Evolutionary conservation across 37 sponge, comb jelly and placozoan species (phyloP).

Genomic region (Agelas oroides): DNA sequence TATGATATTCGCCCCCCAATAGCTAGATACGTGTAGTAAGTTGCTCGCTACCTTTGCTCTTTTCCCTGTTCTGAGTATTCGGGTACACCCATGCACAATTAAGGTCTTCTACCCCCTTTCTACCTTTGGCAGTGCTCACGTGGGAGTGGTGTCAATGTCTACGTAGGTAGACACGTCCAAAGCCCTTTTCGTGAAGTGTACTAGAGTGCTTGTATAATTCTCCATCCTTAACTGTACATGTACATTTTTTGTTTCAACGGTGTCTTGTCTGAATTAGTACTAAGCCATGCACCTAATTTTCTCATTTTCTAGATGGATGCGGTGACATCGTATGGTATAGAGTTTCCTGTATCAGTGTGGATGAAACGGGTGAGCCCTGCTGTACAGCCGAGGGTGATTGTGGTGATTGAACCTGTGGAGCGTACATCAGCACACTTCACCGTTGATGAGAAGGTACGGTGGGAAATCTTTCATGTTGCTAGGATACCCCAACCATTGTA

Average conservation of each 20-base stretch:
- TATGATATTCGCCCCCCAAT: too few relatives aligned
- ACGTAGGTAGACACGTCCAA: too few relatives aligned
- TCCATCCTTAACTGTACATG: background rate
- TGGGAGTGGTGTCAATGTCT: too few relatives aligned
- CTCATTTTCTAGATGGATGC: constrained; percentile 86
- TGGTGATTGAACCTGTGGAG: constrained; percentile 93
- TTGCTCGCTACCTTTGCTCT: too few relatives aligned
- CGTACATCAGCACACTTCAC: constrained; percentile 63
- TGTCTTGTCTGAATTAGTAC: background rate
- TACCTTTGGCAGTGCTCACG: too few relatives aligned
- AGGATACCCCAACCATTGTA: background rate
- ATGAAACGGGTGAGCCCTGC: constrained; percentile 74
- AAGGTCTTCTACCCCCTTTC: too few relatives aligned
- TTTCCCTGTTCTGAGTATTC: too few relatives aligned
- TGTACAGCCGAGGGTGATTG: constrained; percentile 61
- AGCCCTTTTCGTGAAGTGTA: too few relatives aligned
- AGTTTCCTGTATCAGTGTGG: constrained; percentile 95
- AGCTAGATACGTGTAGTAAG: too few relatives aligned
- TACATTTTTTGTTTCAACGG: background rate
- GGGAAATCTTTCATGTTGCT: background rate
- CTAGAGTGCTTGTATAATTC: background rate
- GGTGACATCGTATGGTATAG: constrained; percentile 60
- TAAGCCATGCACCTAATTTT: background rate
- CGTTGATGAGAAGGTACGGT: constrained; percentile 30
- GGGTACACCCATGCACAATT: too few relatives aligned